Evolutionary conservation across 1,140 invertebrate genomes (phyloP), one percentile per base, ranked within the genome.

Genomic region (Neodiprion fabricii): DNA sequence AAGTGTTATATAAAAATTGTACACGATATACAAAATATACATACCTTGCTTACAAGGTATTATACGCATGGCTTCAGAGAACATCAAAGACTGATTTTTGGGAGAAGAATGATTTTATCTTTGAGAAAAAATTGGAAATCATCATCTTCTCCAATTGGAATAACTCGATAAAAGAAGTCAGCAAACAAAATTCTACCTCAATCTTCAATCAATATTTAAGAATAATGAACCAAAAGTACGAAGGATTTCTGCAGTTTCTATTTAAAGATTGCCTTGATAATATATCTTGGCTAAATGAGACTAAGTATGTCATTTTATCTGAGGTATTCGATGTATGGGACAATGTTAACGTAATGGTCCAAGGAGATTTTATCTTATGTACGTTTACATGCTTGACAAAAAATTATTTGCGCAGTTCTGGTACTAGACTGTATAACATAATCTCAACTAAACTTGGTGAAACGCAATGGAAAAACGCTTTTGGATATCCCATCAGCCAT

Each of bases 81-180:
- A 82, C 78, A 0, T 72, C 47, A 17, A 72, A 81, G 71, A 80
- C 53, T 47, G 10, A 73, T 71, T 84, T 85, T 67, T 87, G 85
- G 86, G 11, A 48, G 14, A 66, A 70, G 7, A 74, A 75, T 67
- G 47, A 74, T 67, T 14, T 23, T 5, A 66, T 72, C 28, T 11
- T 83, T 10, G 85, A 86, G 70, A 77, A 72, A 11, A 70, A 75
- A n/a, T 40, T 87, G 5, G 84, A 88, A 70, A 17, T 72, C 17
- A 78, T 88, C 10, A 83, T 87, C 72, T 84, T 82, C 71, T 85
- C 85, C 8, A 86, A 85, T 72, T 87, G 85, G 85, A 80, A 83
- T 61, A 85, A 84, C 48, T 79, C 79, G 12, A 79, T 84, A 23
- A 81, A 79, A 70, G 83, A 84, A 49, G 72, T 84, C 23, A 77